Evolutionary conservation across 2,888 invertebrate genomes (phyloP), one percentile per base, ranked within the genome.

Genomic region (Sipunculus nudus): DNA sequence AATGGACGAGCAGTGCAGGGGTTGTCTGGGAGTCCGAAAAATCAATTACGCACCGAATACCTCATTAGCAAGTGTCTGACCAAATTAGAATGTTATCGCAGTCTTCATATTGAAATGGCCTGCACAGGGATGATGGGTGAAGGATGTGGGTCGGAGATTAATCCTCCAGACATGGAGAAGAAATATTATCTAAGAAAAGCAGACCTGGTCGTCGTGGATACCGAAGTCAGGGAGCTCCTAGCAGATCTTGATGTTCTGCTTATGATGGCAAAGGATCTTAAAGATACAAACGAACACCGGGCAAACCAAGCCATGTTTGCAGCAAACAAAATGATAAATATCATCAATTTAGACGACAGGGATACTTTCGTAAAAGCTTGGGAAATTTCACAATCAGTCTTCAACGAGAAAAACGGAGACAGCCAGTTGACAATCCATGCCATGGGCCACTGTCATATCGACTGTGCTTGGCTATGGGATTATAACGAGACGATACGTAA

Each of bases 391-490:
- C 65, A 76, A 26, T 68, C 69, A n/a, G 85, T 85, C 70, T 83
- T 86, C 53, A 62, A 68, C 3, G 79, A 85, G 67, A 75, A 70
- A 29, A 85, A 84, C 74, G 85, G 86, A 10, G 74, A 74, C 5
- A 78, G 78, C 38, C 84, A 82, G 29, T 85, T 85, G 65, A 78
- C 75, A 2, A 67, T 85, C 25, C 77, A 83, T 69, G 85, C 85
- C 6, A 80, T 87, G 69, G 86, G 86, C 35, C 83, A 85, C 74
- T 85, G 86, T 63, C 87, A 87, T 71, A 86, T 87, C 61, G 86
- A 86, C 68, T 76, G 80, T 56, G 87, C 86, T 0, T 87, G 87
- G 87, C 71, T 87, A 53, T 87, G 87, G 87, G 84, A 85, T 0
- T 86, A 85, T 73, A 83, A 78, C 35, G 87, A 87, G 72, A 86